Percentiles rank a stretch among this genome's conserved stretches.
These are phyloP conservation scores for Elephas maximus DNA, from an alignment of 2,113 vertebrate genomes.

Conservation along the genomic window DNA sequence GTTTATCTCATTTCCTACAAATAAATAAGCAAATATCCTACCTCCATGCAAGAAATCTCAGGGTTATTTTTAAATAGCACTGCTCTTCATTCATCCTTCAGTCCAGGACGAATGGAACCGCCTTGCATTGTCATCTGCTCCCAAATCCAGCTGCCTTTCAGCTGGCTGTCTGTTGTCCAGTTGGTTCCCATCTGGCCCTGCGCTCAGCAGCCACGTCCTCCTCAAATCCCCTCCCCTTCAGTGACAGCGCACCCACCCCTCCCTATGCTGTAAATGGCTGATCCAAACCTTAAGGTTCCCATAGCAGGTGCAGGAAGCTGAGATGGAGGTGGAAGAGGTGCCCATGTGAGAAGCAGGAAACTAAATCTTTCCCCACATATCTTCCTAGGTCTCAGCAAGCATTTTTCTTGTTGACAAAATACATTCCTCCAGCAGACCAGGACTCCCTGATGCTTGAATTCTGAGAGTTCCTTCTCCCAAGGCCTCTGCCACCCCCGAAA, in stretches of 20 bases:
- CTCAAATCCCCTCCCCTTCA: not conserved
- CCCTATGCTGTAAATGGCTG: not conserved
- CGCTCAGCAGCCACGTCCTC: not conserved
- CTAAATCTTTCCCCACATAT: not conserved
- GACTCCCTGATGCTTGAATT: not conserved
- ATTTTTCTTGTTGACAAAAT: not conserved
- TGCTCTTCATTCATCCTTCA: not conserved
- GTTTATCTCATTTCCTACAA: not conserved
- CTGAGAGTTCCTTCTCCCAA: not conserved
- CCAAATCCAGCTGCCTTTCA: not conserved
- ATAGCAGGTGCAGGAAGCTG: not conserved
- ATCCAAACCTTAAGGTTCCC: not conserved
- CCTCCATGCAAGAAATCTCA: not conserved
- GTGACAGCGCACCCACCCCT: not conserved
- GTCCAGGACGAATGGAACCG: not conserved
- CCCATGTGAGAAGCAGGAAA: not conserved
- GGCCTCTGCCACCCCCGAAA: not conserved
- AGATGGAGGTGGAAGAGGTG: not conserved
- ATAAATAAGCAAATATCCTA: not conserved
- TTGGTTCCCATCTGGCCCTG: not conserved
- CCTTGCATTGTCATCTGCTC: not conserved
- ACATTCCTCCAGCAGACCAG: not conserved
- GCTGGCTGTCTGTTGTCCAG: not conserved
- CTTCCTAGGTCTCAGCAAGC: not conserved
- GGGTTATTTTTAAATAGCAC: not conserved